A percentile compares a stretch with the other conserved stretches of the same genome.
phyloP scores from a whole-genome alignment of 2,797 vertebrate genomes.

The Enteromius thamalakanensis region DNA sequence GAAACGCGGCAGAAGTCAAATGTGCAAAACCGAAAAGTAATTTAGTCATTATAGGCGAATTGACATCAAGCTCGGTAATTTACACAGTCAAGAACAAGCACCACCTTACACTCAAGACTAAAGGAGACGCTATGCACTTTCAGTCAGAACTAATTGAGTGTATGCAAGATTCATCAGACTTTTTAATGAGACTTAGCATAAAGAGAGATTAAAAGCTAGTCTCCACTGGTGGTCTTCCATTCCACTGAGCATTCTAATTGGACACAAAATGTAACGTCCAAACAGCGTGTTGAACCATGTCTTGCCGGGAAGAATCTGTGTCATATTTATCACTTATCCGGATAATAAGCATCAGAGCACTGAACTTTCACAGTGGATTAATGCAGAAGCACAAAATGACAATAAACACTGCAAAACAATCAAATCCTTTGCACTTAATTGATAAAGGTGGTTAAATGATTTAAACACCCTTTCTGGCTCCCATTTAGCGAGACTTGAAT shows the following conservation, averaged over 20 bases:
- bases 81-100: slow-evolving; percentile 38
- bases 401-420: neutral
- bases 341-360: slow-evolving; percentile 27
- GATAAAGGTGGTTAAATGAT: neutral
- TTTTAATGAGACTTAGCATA: slow-evolving; percentile 69
- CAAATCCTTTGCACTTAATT: neutral
- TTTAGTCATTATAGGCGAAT: slow-evolving; percentile 21
- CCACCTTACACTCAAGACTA: slow-evolving; percentile 34
- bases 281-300: slow-evolving; percentile 46
- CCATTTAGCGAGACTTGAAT: slow-evolving; percentile 9
- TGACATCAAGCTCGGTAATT: slow-evolving; percentile 33
- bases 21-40: neutral
- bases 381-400: neutral
- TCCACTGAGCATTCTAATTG: slow-evolving; percentile 58
- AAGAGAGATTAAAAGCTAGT: slow-evolving; percentile 62
- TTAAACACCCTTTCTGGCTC: slow-evolving; percentile 7
- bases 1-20: neutral
- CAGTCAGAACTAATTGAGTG: slow-evolving; percentile 40
- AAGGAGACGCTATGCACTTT: slow-evolving; percentile 37
- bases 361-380: neutral
- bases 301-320: slow-evolving; percentile 41
- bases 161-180: slow-evolving; percentile 64
- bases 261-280: slow-evolving; percentile 43
- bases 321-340: slow-evolving; percentile 40
- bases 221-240: slow-evolving; percentile 61